A percentile compares a stretch with the other conserved stretches of the same genome.
Conservation (phyloP, 2,113 vertebrate genomes). For the Pseudois nayaur region DNA sequence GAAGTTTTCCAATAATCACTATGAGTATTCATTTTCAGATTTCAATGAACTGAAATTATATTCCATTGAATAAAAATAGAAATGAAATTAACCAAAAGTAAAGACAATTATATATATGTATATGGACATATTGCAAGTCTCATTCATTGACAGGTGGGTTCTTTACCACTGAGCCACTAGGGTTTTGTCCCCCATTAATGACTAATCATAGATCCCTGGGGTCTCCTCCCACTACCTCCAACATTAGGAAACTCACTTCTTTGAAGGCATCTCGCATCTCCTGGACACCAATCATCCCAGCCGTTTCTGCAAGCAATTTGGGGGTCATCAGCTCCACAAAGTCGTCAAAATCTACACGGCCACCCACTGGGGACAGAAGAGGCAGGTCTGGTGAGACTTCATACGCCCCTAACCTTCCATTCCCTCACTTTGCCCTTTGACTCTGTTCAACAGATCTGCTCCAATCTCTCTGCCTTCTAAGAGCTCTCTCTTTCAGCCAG, state of each 20-base stretch:
- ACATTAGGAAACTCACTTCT: slow-evolving; percentile 80
- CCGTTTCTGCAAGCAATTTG: slow-evolving; percentile 88
- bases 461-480: not conserved
- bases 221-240: not conserved
- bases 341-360: slow-evolving; percentile 89
- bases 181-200: not conserved
- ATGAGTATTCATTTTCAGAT: not conserved
- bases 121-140: not conserved
- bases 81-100: not conserved
- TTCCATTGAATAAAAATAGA: not conserved
- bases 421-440: not conserved
- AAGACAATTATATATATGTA: not conserved
- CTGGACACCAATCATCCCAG: slow-evolving; percentile 91
- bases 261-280: slow-evolving; percentile 90
- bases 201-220: not conserved
- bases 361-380: slow-evolving; percentile 81
- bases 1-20: not conserved
- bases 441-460: not conserved
- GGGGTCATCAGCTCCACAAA: slow-evolving; percentile 92
- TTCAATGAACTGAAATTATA: not conserved
- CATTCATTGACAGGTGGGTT: not conserved
- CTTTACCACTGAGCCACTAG: not conserved
- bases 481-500: not conserved
- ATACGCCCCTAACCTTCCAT: rapidly evolving
- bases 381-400: not conserved